These are phyloP conservation scores for Phaonia tiefii DNA, from an alignment of 2,888 invertebrate genomes.

Conservation along the genomic window DNA sequence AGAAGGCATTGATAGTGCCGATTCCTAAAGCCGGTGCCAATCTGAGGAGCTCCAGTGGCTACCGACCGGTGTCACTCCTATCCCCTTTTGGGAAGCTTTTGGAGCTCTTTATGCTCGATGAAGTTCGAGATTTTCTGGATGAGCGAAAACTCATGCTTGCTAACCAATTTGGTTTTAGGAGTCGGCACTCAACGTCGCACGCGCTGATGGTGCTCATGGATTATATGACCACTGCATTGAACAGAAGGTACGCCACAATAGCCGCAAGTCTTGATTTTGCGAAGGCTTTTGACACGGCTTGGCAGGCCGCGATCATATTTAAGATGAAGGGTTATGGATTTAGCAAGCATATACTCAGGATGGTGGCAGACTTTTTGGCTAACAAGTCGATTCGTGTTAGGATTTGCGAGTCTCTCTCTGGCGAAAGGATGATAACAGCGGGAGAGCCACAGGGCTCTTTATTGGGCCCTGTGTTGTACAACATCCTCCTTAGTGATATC, in stretches of 20 bases:
- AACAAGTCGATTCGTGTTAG: neutral
- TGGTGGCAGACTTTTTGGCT: neutral
- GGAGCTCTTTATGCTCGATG: neutral
- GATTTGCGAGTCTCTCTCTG: neutral
- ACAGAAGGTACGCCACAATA: neutral
- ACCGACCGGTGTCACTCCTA: neutral
- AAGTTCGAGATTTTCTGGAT: neutral
- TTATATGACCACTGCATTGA: neutral
- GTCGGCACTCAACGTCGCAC: neutral
- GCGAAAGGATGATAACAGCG: neutral
- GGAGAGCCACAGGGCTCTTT: neutral
- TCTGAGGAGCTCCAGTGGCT: neutral
- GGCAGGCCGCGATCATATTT: neutral
- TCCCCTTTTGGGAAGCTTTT: conserved; percentile 30
- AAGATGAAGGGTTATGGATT: neutral
- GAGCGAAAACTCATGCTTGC: neutral
- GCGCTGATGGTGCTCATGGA: neutral
- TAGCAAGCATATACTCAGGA: neutral
- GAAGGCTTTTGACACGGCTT: neutral
- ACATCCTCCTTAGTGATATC: neutral
- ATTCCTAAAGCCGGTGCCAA: neutral
- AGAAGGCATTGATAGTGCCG: neutral
- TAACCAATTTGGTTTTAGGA: neutral
- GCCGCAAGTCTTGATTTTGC: neutral
- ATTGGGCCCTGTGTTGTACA: neutral